Evolutionary conservation across 2,113 vertebrate species (phyloP).

Genomic region (Oostethus manadensis): DNA sequence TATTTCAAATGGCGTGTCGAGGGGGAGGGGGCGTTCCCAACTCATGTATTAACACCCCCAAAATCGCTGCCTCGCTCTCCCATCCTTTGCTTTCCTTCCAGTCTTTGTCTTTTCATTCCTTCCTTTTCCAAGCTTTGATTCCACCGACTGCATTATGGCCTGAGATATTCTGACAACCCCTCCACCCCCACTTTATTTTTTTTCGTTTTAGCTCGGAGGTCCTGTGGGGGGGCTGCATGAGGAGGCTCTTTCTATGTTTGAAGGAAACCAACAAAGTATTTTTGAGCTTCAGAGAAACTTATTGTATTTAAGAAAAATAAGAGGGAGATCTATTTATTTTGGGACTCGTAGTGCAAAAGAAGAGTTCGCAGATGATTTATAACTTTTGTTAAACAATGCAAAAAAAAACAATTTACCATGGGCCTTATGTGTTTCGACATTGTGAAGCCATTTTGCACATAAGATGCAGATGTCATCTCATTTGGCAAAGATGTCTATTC

Average conservation of each 20-base stretch:
- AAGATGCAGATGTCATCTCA: slow-evolving; percentile 47
- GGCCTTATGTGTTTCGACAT: slow-evolving; percentile 69
- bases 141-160: slow-evolving; percentile 64
- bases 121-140: slow-evolving; percentile 46
- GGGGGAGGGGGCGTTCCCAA: slow-evolving; percentile 28
- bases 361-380: slow-evolving; percentile 63
- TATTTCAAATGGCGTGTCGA: slow-evolving; percentile 46
- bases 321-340: slow-evolving; percentile 75
- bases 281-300: slow-evolving; percentile 68
- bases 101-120: slow-evolving; percentile 51
- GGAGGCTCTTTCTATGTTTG: slow-evolving; percentile 54
- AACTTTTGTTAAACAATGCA: slow-evolving; percentile 80
- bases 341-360: slow-evolving; percentile 50
- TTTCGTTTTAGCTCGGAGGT: slow-evolving; percentile 27
- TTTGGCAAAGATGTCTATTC: slow-evolving; percentile 24
- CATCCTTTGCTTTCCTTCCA: slow-evolving; percentile 49
- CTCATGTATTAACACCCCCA: slow-evolving; percentile 52
- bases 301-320: slow-evolving; percentile 71
- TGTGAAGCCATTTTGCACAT: slow-evolving; percentile 74
- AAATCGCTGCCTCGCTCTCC: slow-evolving; percentile 47
- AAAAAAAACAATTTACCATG: slow-evolving; percentile 74
- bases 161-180: slow-evolving; percentile 41
- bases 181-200: slow-evolving; percentile 27
- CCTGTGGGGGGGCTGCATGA: slow-evolving; percentile 46
- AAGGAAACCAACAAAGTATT: slow-evolving; percentile 62